These are phyloP conservation scores for Andinoacara biseriatus DNA, from an alignment of 2,113 vertebrate genomes.

Conservation along the genomic window DNA sequence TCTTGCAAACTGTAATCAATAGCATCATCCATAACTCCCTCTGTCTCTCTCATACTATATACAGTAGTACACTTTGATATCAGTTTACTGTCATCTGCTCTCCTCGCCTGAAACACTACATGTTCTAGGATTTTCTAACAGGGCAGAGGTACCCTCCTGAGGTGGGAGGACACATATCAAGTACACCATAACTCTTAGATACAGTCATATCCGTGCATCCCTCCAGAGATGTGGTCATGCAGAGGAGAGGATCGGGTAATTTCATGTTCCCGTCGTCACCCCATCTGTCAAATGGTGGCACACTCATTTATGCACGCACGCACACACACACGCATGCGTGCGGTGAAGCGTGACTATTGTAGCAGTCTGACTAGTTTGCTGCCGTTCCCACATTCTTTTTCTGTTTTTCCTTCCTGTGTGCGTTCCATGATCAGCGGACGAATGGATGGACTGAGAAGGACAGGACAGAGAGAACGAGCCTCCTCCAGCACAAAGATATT, in stretches of 20 bases:
- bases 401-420: not conserved
- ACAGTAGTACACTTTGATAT: not conserved
- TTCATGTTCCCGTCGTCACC: slow-evolving; percentile 61
- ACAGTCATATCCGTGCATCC: slow-evolving; percentile 5
- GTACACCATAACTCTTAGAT: slow-evolving; percentile 31
- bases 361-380: not conserved
- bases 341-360: not conserved
- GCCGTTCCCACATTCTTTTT: not conserved
- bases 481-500: not conserved
- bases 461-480: not conserved
- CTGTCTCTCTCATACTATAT: not conserved
- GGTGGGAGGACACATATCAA: slow-evolving; percentile 25
- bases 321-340: not conserved
- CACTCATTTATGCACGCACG: not conserved
- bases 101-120: slow-evolving; percentile 2
- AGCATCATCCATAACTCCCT: slow-evolving; percentile 14
- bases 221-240: slow-evolving; percentile 31
- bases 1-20: slow-evolving; percentile 48
- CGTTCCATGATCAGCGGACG: not conserved
- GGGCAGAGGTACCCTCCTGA: not conserved
- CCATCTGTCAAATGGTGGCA: slow-evolving; percentile 66
- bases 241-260: slow-evolving; percentile 36
- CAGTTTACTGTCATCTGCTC: not conserved
- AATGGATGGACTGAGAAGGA: too few relatives aligned
- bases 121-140: not conserved